phyloP scores from a whole-genome alignment of 2,888 invertebrate species.

The Apocheima hispidaria region DNA sequence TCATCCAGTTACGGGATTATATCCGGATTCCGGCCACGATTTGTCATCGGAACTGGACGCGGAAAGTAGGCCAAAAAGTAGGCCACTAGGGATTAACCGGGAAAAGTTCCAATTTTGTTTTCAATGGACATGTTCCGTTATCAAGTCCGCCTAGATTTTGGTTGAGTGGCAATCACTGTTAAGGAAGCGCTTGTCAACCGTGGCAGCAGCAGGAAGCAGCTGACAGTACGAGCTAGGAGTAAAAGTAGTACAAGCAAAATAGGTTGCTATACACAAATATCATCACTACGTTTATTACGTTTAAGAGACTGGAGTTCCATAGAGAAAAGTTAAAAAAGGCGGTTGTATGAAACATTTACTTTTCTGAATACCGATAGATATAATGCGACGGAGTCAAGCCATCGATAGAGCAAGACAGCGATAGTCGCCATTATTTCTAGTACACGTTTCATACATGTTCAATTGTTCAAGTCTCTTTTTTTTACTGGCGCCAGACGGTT shows the following conservation, averaged over 20 bases:
- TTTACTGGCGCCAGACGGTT: too few relatives aligned
- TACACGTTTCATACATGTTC: too few relatives aligned
- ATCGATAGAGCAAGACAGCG: too few relatives aligned
- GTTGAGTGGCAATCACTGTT: conserved; percentile 16
- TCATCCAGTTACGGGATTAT: conserved; percentile 28
- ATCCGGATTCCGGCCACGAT: conserved; percentile 16
- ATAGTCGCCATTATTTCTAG: too few relatives aligned
- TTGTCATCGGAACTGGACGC: conserved; percentile 30
- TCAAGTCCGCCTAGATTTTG: conserved; percentile 18
- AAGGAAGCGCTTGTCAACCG: conserved; percentile 24
- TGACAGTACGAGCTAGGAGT: conserved; percentile 6
- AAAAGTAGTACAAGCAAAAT: neutral
- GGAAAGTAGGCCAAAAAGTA: conserved; percentile 23
- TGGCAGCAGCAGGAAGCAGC: conserved; percentile 9
- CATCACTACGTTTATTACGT: too few relatives aligned
- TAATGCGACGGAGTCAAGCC: too few relatives aligned
- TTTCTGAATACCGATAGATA: too few relatives aligned
- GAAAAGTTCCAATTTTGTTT: conserved; percentile 21
- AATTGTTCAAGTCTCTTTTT: too few relatives aligned
- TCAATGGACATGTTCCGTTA: conserved; percentile 19
- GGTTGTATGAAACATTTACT: too few relatives aligned
- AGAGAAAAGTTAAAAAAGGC: too few relatives aligned
- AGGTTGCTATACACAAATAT: neutral
- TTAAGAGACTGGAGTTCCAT: too few relatives aligned
- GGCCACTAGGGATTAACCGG: conserved; percentile 17